phyloP scores from a whole-genome alignment of 2,113 vertebrate species.

The Melanerpes aurifrons region DNA sequence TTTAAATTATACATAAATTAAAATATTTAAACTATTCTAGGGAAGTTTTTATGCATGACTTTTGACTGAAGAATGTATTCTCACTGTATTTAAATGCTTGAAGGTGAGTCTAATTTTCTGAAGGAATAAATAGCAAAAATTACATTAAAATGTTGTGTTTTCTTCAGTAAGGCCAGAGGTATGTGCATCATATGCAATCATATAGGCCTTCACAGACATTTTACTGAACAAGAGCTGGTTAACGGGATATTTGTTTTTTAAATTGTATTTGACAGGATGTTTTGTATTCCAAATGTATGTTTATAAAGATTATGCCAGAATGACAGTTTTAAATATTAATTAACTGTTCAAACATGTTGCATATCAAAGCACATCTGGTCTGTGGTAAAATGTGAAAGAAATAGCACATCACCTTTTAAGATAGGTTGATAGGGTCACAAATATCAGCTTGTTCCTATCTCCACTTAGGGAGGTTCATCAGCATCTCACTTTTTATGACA shows the following conservation, averaged over 20 bases:
- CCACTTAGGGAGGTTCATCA: background rate
- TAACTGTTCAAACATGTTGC: conserved; percentile 25
- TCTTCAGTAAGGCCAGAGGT: background rate
- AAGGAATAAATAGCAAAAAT: background rate
- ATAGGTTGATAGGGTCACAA: conserved; percentile 22
- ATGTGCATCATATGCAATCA: background rate
- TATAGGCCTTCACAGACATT: background rate
- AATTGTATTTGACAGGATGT: conserved; percentile 14
- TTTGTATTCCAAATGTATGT: background rate
- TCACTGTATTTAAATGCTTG: background rate
- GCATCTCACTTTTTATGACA: background rate
- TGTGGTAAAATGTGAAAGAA: conserved; percentile 47
- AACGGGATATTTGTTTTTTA: background rate
- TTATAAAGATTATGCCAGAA: conserved; percentile 22
- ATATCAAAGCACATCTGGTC: conserved; percentile 60
- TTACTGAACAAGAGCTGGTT: background rate
- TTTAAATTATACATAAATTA: background rate
- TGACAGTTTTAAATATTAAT: conserved; percentile 61
- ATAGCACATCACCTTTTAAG: conserved; percentile 40
- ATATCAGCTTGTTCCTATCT: conserved; percentile 32
- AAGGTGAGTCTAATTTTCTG: background rate
- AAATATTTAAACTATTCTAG: background rate
- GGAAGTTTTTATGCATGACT: background rate
- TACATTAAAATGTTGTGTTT: background rate
- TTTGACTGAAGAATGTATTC: background rate